Base-by-base conservation (phyloP, 2,113 vertebrate species). In the Podarcis muralis region DNA sequence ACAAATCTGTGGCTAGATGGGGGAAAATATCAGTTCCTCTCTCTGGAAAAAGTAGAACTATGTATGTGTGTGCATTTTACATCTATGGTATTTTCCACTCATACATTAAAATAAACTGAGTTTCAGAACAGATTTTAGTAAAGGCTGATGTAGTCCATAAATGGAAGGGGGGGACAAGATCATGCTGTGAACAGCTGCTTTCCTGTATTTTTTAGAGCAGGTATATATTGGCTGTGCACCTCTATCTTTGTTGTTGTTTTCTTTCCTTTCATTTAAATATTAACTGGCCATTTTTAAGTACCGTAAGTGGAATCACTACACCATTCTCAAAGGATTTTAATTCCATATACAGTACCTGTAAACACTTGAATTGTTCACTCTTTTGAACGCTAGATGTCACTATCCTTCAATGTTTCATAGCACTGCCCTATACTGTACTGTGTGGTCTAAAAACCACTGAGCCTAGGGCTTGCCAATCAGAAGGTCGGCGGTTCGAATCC, bases 321-420 rank as follows among this genome's bases (percentile, higher is more conserved):
- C 23, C 30, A 53, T 13, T 2, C 5, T 32, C 25, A n/a, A 57
- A 11, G 30, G 23, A 78, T 76, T 83, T 62, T 35, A 15, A 40
- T 79, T 88, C 69, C 32, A 27, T 1, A 30, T 79, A 53, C 48
- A 12, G 48, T 53, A 40, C 25, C 30, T 69, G 16, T 27, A 37
- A 77, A 57, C 35, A 62, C 13, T 53, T 5, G 6, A 59, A 62
- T 20, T 65, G 69, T 66, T 89, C 30, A 35, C 53, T 80, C 20
- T 4, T 89, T 85, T 89, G 77, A 89, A 80, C 88, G 74, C 88
- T 53, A 89, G 88, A 85, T 76, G 88, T 86, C 88, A 82, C 77
- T 59, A 35, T 76, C 71, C 16, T 48, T 85, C 86, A 53, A 76
- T 59, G 59, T 75, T 75, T 1, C 4, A 13, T 25, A 5, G 15